Conservation (phyloP, 2,113 vertebrate species). For the human (Homo sapiens) region GRCh38 chr3:99474001-99474500, state of each 20-base stretch:
- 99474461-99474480: neutral
- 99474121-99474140: neutral
- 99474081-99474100: neutral
- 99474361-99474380: neutral
- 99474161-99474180: neutral
- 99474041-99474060: neutral
- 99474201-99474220: neutral
- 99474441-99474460: neutral
- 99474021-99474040: neutral
- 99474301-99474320: neutral
- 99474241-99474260: neutral
- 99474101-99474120: neutral
- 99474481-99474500: neutral
- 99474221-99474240: neutral
- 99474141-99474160: neutral
- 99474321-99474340: neutral
- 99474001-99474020: neutral
- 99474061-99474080: neutral
- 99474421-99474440: neutral
- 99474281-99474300: neutral
- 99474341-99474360: conserved; percentile 3
- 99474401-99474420: neutral
- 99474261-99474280: neutral
- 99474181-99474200: neutral
- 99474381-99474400: conserved; percentile 8